Base-by-base conservation (phyloP, 2,888 invertebrate genomes). In the Lepidochitona cinerea region DNA sequence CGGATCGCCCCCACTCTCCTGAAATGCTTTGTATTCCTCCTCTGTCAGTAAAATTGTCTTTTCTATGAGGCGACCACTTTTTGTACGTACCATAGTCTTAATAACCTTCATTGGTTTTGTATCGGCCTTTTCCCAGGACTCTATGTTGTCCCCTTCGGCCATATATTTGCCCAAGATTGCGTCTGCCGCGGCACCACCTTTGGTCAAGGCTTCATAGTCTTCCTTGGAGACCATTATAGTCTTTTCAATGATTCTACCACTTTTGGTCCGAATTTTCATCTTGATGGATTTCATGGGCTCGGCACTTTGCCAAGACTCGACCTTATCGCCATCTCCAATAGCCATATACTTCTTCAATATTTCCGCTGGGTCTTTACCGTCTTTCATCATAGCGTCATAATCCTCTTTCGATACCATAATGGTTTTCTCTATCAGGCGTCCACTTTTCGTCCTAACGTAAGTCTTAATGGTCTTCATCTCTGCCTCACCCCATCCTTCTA, bases 401-500 rank as follows among this genome's bases (percentile, higher is more conserved):
- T 90, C 90, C 37, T 89, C 89, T 71, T 89, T 86, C 5, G 88
- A 85, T 32, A 90, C 86, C 86, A 89, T 85, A 33, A 90, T 85
- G 53, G 84, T 87, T 78, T 89, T 88, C 80, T 90, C 89, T 53
- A 89, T 81, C 29, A 90, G 72, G 3, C 89, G 71, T 3, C 90
- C 90, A 80, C 89, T 89, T 80, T 89, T 90, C 9, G 90, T 90
- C 35, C 89, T 75, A 0, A 90, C 87, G 64, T 83, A 87, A 0
- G 89, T 90, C 76, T 87, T 90, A 26, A 90, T 86, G 12, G 85
- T 85, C 79, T 84, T 87, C 89, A 90, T 89, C 75, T 89, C 85
- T 4, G 88, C 87, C 70, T 89, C 89, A 6, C 83, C 87, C 89
- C 89, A 90, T 0, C 89, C 89, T 72, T 89, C 90, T 1, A 90